Conservation (phyloP, 2,113 vertebrate species). For the Eudorcas thomsonii region DNA sequence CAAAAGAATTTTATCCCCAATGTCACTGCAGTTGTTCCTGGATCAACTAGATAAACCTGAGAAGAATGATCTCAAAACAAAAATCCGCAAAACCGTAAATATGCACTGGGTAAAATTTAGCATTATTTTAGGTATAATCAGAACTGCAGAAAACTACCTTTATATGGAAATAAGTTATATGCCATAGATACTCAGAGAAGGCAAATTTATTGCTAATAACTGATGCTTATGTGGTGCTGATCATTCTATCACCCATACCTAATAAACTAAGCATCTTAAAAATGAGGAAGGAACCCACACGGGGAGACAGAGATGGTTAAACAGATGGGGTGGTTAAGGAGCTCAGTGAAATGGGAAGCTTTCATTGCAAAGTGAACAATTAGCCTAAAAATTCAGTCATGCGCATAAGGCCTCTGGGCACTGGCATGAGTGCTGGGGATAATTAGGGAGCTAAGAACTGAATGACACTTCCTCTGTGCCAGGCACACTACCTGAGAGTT, state of each 20-base stretch:
- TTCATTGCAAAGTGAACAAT: constrained; percentile 15
- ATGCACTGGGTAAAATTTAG: constrained; percentile 14
- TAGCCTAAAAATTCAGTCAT: neutral
- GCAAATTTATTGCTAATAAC: constrained; percentile 74
- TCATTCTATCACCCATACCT: constrained; percentile 55
- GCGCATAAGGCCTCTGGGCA: neutral
- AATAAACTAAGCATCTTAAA: constrained; percentile 64
- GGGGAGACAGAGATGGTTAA: neutral
- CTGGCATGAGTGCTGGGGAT: neutral
- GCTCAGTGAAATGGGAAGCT: neutral
- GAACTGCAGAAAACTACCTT: constrained; percentile 34
- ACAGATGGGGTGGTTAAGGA: constrained; percentile 47
- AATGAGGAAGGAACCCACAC: neutral
- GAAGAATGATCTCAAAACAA: constrained; percentile 22
- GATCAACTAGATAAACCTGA: neutral
- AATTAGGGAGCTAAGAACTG: neutral
- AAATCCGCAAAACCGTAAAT: neutral
- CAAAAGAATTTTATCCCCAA: neutral
- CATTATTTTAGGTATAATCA: constrained; percentile 2
- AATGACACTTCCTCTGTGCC: neutral
- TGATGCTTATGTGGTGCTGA: constrained; percentile 65
- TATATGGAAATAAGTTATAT: constrained; percentile 63
- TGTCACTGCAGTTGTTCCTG: constrained; percentile 37
- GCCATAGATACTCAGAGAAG: constrained; percentile 57
- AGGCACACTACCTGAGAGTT: neutral